Evolutionary conservation across 2,888 invertebrate genomes (phyloP), one percentile per base, ranked within the genome.

Genomic region (Platycheirus albimanus): DNA sequence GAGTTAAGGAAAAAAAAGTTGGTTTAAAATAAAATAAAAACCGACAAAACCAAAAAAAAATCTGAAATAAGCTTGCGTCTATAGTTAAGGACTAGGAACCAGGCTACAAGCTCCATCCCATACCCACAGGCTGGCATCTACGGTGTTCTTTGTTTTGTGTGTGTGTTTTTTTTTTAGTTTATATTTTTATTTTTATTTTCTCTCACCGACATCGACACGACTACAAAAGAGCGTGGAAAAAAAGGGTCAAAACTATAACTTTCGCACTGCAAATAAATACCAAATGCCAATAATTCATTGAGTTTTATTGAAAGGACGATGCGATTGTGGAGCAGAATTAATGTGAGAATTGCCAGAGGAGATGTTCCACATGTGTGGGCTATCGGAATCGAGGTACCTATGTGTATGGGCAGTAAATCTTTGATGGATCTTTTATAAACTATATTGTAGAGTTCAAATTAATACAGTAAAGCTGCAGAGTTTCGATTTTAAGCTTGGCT

Each of bases 221-320:
- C n/a, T n/a, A n/a, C n/a, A 58, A 43, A 45, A 38, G 28, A 47
- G 17, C 13, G 30, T 47, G 47, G 56, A 33, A 64, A 81, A n/a
- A 78, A 78, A 78, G 69, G 83, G 83, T 83, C 78, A 83, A 74
- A 74, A 72, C 83, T 72, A 83, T 78, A 83, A 83, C 83, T 77
- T 83, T 61, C 66, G 71, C 71, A 71, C 71, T 81, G 81, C 61
- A 77, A 81, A 81, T 81, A 81, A 81, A 81, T 81, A 81, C 71
- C 81, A 81, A 81, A 71, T 77, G 77, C 81, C 81, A 83, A 83
- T 83, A 83, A 83, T 83, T 83, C 83, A 78, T 83, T 72, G 83
- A 58, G 83, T 83, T 83, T 83, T 83, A 83, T 78, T 83, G 83
- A 69, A 81, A 70, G 49, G 69, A 71, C 67, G 76, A 80, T 67